These are phyloP conservation scores for Diplodus sargus DNA, from an alignment of 2,797 vertebrate species.

Conservation along the genomic window DNA sequence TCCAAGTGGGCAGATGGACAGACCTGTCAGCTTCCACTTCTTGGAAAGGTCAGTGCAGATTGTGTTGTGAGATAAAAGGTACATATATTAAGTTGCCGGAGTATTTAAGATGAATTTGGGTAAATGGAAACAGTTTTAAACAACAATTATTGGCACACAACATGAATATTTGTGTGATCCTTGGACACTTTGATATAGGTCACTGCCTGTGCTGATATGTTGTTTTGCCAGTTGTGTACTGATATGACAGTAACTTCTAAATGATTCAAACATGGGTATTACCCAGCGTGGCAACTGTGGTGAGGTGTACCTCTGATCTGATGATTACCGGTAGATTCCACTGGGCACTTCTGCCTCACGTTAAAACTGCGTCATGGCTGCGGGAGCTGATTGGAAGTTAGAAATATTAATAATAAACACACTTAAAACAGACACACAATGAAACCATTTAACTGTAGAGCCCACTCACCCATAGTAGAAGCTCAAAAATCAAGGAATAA, in stretches of 20 bases:
- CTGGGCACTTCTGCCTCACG: no score
- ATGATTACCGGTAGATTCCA: no score
- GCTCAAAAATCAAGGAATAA: no score
- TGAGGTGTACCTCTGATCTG: neutral
- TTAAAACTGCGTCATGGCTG: no score
- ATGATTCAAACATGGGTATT: neutral
- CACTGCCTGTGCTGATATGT: neutral
- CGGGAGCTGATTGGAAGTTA: no score
- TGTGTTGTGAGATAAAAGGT: neutral
- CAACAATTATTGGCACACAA: neutral
- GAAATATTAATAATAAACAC: no score
- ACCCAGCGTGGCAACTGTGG: neutral
- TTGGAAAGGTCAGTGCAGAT: conserved; percentile 75
- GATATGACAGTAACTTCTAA: neutral
- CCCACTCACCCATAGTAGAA: no score
- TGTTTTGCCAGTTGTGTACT: neutral
- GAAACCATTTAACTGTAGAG: no score
- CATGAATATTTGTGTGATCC: neutral
- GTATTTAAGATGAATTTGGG: neutral
- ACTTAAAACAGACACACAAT: no score
- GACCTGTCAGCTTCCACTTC: conserved; percentile 61
- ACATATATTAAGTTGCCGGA: neutral
- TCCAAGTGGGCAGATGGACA: conserved; percentile 72
- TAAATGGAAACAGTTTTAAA: neutral
- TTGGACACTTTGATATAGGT: neutral